Evolutionary conservation across 2,113 vertebrate genomes (phyloP), one percentile per base, ranked within the genome.

Genomic region (Myiozetetes cayanensis): DNA sequence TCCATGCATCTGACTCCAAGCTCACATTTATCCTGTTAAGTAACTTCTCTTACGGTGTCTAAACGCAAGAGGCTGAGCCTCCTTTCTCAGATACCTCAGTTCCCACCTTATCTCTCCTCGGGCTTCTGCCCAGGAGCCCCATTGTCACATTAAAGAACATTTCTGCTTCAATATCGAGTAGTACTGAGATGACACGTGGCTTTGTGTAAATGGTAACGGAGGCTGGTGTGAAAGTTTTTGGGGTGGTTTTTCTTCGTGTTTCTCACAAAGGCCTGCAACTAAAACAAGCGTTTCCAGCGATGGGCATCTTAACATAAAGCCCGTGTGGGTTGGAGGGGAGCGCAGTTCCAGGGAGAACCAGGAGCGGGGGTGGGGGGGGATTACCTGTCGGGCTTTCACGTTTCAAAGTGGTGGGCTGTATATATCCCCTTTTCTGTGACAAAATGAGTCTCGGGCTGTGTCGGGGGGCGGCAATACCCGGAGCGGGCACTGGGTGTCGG

Each of bases 401-500:
- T 82, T 94, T 79, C 39, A 8, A 65, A 80, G 66, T 23, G 24
- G 14, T 33, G 49, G 16, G 39, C 74, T 75, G 25, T 46, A 16
- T 49, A 41, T 21, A 25, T 50, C 27, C 35, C 75, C 28, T 55
- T 55, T 31, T 39, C 7, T 11, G n/a, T 53, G 25, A 24, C 78
- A 46, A 55, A 79, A 80, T 10, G 72, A 66, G 8, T 14, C 46
- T 59, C 47, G 8, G 23, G 50, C 66, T 86, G 67, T 37, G 83
- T 59, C 31, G 37, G 22, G 5, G 37, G 30, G 68, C 9, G 62
- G 90, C n/a, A 89, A 31, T 94, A 53, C 46, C 59, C 27, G 12
- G 5, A 2, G 4, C 8, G 27, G 77, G 56, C 98, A 93, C 97
- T 96, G 97, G 98, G 87, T 97, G 98, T 97, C 89, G 97, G 91